phyloP scores from a whole-genome alignment of 2,888 invertebrate genomes.

The Acleris sparsana region DNA sequence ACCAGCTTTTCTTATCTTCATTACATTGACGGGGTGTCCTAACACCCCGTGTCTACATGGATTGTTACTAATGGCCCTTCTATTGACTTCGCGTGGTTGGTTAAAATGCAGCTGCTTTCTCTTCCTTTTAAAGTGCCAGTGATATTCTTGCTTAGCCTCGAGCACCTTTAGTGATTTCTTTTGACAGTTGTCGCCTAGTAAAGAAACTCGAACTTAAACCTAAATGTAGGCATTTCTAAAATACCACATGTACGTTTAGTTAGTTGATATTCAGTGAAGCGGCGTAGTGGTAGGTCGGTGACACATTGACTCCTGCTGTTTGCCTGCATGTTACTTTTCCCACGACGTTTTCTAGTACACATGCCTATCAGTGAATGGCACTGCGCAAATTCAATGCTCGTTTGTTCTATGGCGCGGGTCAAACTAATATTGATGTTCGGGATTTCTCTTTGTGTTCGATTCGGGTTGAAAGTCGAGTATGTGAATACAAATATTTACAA shows the following conservation, averaged over 20 bases:
- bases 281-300: constrained; percentile 28
- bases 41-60: too few relatives aligned
- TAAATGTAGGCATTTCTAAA: constrained; percentile 4
- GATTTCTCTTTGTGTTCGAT: constrained; percentile 8
- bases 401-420: constrained; percentile 2
- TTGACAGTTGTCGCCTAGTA: neutral
- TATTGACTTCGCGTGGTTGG: too few relatives aligned
- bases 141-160: too few relatives aligned
- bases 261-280: constrained; percentile 35
- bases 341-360: constrained; percentile 34
- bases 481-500: neutral
- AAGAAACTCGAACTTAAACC: neutral
- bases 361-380: constrained; percentile 21
- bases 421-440: constrained; percentile 6
- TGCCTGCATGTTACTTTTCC: constrained; percentile 27
- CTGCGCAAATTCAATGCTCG: constrained; percentile 25
- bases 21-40: too few relatives aligned
- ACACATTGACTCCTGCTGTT: constrained; percentile 30
- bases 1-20: too few relatives aligned
- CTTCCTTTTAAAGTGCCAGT: too few relatives aligned
- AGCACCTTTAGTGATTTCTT: neutral
- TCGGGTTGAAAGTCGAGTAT: constrained; percentile 1
- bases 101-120: too few relatives aligned
- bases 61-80: too few relatives aligned
- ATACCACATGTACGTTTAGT: constrained; percentile 14